phyloP scores from a whole-genome alignment of 2,888 invertebrate species.

The Camptogramma bilineatum region DNA sequence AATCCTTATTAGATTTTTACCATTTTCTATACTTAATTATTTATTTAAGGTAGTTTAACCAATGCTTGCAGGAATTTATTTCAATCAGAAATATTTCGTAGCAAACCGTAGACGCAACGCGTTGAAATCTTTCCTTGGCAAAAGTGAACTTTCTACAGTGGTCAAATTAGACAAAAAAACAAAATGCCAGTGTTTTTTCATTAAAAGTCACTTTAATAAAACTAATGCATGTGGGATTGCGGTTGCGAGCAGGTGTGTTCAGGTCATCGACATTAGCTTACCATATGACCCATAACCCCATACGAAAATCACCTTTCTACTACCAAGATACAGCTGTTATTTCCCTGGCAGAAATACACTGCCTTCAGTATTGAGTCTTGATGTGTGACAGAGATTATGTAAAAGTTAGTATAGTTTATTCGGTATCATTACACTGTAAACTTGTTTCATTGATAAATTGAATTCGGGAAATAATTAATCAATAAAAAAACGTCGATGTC shows the following conservation, averaged over 20 bases:
- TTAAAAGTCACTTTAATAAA: slow-evolving; percentile 48
- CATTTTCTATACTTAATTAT: neutral
- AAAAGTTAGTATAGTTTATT: slow-evolving; percentile 21
- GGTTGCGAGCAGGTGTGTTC: slow-evolving; percentile 67
- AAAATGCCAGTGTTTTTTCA: slow-evolving; percentile 24
- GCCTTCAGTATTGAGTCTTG: slow-evolving; percentile 26
- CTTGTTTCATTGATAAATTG: slow-evolving; percentile 34
- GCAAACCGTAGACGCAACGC: slow-evolving; percentile 18
- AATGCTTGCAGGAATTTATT: too few species aligned
- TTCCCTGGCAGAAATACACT: slow-evolving; percentile 19
- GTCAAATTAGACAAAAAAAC: slow-evolving; percentile 1
- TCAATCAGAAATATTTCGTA: slow-evolving; percentile 2
- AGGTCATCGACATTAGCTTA: slow-evolving; percentile 69
- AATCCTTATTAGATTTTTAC: too few species aligned
- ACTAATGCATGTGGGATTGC: slow-evolving; percentile 63
- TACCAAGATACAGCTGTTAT: slow-evolving; percentile 17
- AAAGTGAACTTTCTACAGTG: neutral
- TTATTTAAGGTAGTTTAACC: too few species aligned
- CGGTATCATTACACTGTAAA: slow-evolving; percentile 31
- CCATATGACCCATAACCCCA: slow-evolving; percentile 43
- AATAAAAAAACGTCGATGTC: slow-evolving; percentile 14
- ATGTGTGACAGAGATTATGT: slow-evolving; percentile 15
- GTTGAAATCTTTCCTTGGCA: slow-evolving; percentile 41
- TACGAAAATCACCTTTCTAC: slow-evolving; percentile 39
- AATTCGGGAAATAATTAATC: slow-evolving; percentile 27